phyloP scores from a whole-genome alignment of 2,888 invertebrate genomes.

The Steromphala cineraria region DNA sequence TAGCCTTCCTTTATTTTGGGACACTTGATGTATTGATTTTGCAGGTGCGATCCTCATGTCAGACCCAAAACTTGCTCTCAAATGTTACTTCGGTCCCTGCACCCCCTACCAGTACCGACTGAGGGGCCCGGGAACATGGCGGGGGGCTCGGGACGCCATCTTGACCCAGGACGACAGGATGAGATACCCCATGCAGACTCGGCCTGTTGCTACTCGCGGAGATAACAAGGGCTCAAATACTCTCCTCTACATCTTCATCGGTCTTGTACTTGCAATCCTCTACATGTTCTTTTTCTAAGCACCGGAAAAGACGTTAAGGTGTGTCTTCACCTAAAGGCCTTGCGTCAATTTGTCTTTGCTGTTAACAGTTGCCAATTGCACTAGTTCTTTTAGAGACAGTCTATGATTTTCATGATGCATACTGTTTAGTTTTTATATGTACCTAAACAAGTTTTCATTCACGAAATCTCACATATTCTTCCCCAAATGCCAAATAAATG shows the following conservation, averaged over 20 bases:
- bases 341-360: too few relatives aligned
- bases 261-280: conserved; percentile 4
- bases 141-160: conserved; percentile 75
- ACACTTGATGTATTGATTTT: too few relatives aligned
- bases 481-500: too few relatives aligned
- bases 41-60: conserved; percentile 54
- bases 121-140: conserved; percentile 75
- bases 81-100: conserved; percentile 68
- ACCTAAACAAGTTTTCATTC: too few relatives aligned
- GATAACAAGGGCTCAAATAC: neutral
- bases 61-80: conserved; percentile 62
- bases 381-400: too few relatives aligned
- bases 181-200: conserved; percentile 44
- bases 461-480: too few relatives aligned
- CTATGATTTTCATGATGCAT: too few relatives aligned
- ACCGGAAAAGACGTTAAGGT: too few relatives aligned
- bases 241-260: neutral
- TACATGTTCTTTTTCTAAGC: neutral
- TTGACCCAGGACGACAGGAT: conserved; percentile 68
- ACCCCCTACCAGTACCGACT: conserved; percentile 75
- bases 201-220: conserved; percentile 27
- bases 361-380: too few relatives aligned
- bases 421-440: too few relatives aligned
- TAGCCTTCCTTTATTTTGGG: too few relatives aligned
- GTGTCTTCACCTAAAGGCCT: too few relatives aligned